Evolutionary conservation across 2,888 invertebrate species (phyloP).

Genomic region (Melieria picta): DNA sequence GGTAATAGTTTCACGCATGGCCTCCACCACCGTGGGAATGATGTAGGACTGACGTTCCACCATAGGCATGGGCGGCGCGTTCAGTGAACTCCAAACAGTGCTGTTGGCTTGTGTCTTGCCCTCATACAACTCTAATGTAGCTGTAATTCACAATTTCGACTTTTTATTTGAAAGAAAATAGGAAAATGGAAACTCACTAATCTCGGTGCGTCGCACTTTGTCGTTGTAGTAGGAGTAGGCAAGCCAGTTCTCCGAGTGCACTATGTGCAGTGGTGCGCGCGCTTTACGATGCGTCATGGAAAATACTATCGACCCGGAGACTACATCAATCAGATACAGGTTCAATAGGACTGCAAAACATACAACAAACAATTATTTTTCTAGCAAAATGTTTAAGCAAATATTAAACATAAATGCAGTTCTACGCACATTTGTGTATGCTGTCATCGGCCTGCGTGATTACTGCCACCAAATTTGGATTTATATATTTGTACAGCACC

Average conservation of each 20-base stretch:
- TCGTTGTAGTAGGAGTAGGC: slow-evolving; percentile 95
- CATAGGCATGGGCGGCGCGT: slow-evolving; percentile 76
- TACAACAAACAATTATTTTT: slow-evolving; percentile 1
- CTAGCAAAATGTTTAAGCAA: background rate
- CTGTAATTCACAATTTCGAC: slow-evolving; percentile 60
- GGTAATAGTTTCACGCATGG: slow-evolving; percentile 88
- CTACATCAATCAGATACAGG: slow-evolving; percentile 88
- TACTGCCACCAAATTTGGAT: slow-evolving; percentile 94
- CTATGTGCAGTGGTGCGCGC: slow-evolving; percentile 83
- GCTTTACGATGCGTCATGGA: slow-evolving; percentile 87
- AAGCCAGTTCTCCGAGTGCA: slow-evolving; percentile 97
- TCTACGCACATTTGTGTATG: slow-evolving; percentile 75
- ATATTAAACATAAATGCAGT: background rate
- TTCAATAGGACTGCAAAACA: slow-evolving; percentile 76
- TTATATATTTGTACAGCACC: slow-evolving; percentile 97
- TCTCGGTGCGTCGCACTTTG: slow-evolving; percentile 90
- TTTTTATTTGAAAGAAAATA: too few species aligned
- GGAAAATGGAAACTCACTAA: slow-evolving; percentile 67
- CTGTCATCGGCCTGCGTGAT: slow-evolving; percentile 81
- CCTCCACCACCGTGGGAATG: slow-evolving; percentile 80
- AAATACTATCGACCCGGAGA: slow-evolving; percentile 86
- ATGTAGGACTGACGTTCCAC: slow-evolving; percentile 89
- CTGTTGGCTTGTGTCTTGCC: slow-evolving; percentile 87
- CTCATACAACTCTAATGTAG: slow-evolving; percentile 94
- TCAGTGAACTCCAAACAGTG: slow-evolving; percentile 87